Evolutionary conservation across 2,888 invertebrate genomes (phyloP).

Genomic region (Bibio marci): DNA sequence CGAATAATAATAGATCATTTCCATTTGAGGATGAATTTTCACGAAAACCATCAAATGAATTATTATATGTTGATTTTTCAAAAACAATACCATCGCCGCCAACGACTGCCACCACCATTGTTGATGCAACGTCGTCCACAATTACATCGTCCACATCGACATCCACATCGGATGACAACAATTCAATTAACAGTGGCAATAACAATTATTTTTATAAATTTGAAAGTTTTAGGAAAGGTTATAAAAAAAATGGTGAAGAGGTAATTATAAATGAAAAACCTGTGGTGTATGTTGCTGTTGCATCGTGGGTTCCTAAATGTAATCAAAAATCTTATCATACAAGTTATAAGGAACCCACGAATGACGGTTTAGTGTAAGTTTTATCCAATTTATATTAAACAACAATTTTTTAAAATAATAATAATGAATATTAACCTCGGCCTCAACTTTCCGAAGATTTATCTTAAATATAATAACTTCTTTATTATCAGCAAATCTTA

Average conservation of each 20-base stretch:
- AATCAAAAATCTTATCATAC: slow-evolving; percentile 20
- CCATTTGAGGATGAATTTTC: slow-evolving; percentile 23
- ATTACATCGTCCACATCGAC: not conserved
- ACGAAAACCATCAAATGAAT: slow-evolving; percentile 26
- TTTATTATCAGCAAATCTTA: no score
- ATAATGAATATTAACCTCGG: no score
- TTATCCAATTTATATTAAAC: no score
- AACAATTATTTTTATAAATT: slow-evolving; percentile 13
- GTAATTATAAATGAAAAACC: slow-evolving; percentile 24
- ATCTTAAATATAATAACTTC: no score
- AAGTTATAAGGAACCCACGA: slow-evolving; percentile 29
- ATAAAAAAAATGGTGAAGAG: slow-evolving; percentile 7
- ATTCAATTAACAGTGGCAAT: slow-evolving; percentile 5
- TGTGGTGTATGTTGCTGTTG: slow-evolving; percentile 51
- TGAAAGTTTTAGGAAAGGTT: slow-evolving; percentile 9
- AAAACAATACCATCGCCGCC: slow-evolving; percentile 17
- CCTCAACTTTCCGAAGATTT: no score
- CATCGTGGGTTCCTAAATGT: slow-evolving; percentile 61
- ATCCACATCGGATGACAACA: slow-evolving; percentile 1
- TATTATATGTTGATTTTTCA: slow-evolving; percentile 29
- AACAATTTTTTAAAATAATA: no score
- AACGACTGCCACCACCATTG: no score
- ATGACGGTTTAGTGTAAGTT: slow-evolving; percentile 25
- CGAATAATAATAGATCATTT: not conserved
- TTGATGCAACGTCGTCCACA: not conserved